phyloP scores from a whole-genome alignment of 2,888 invertebrate genomes.

The Ethmia dodecea region DNA sequence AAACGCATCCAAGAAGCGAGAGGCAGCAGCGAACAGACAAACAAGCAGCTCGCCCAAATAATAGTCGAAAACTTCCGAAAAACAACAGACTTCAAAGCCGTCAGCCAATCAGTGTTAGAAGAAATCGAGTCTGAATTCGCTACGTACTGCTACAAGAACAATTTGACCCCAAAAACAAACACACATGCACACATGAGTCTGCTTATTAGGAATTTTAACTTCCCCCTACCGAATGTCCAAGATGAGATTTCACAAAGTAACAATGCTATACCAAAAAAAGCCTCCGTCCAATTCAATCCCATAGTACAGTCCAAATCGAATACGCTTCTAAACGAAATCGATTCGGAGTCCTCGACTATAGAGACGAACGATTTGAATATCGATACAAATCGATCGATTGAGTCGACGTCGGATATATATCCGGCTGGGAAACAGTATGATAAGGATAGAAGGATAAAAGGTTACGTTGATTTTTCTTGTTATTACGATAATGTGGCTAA shows the following conservation, averaged over 20 bases:
- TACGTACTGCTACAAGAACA: slow-evolving; percentile 81
- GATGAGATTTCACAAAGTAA: slow-evolving; percentile 26
- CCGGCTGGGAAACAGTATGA: slow-evolving; percentile 63
- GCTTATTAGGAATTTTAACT: slow-evolving; percentile 91
- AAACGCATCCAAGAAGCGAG: slow-evolving; percentile 89
- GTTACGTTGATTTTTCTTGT: slow-evolving; percentile 91
- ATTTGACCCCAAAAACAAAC: slow-evolving; percentile 77
- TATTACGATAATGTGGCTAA: slow-evolving; percentile 85
- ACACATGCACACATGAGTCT: slow-evolving; percentile 94
- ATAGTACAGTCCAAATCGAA: slow-evolving; percentile 74
- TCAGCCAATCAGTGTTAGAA: slow-evolving; percentile 91
- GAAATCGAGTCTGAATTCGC: slow-evolving; percentile 91
- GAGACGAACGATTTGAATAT: slow-evolving; percentile 47
- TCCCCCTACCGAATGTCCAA: slow-evolving; percentile 80
- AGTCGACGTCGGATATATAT: slow-evolving; percentile 63
- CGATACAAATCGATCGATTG: slow-evolving; percentile 58
- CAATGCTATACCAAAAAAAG: slow-evolving; percentile 57
- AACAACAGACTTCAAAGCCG: slow-evolving; percentile 87
- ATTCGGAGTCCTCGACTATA: slow-evolving; percentile 59
- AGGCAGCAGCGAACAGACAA: slow-evolving; percentile 84
- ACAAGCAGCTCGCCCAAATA: slow-evolving; percentile 87
- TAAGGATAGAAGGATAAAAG: slow-evolving; percentile 82
- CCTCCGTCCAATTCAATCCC: slow-evolving; percentile 80
- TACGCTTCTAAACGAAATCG: slow-evolving; percentile 58
- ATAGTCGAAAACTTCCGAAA: slow-evolving; percentile 89